Base-by-base conservation (phyloP, 2,888 invertebrate genomes). In the Drosophila mettleri region DNA sequence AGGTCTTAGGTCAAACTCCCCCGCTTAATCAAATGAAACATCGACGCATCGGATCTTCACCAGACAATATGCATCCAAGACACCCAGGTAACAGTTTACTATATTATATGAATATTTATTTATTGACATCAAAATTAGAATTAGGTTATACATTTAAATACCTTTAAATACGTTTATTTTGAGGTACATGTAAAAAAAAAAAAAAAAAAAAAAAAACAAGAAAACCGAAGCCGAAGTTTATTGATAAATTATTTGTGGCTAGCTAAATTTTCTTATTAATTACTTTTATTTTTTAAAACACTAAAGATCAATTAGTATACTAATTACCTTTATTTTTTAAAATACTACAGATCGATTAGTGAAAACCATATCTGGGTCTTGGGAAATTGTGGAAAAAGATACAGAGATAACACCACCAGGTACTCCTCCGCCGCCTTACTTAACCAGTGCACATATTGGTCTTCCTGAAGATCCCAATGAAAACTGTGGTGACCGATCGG, bases 361-460 rank as follows among this genome's bases (percentile, higher is more conserved):
- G 2, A 92, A 92, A 88, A 89, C 92, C 1, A 90, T 91, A 4
- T 92, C 92, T 2, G 92, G 92, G n/a, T 92, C 92, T 12, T 92
- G 92, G 92, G 92, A 92, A 72, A 74, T 92, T 39, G 81, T 90
- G 2, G 92, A 92, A 69, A 92, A 91, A 72, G 92, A 92, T 57
- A 86, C 87, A 33, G 93, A 92, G 79, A 76, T 93, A n/a, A 95
- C 96, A 20, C 96, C 96, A 48, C 96, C 97, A 2, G 97, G 97
- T 57, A 97, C 97, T n/a, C 97, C 97, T 41, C 97, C 97, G 18
- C 97, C 97, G 20, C 97, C 97, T 1, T 97, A 97, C 62, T 72
- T 90, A 31, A 89, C 90, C 93, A 86, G 83, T 57, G 76, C 88
- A 36, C 81, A 84, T 57, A 88, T 89, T n/a, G n/a, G 89, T 82